These are phyloP conservation scores for Cherax quadricarinatus DNA, from an alignment of 1,140 invertebrate genomes.

Conservation along the genomic window DNA sequence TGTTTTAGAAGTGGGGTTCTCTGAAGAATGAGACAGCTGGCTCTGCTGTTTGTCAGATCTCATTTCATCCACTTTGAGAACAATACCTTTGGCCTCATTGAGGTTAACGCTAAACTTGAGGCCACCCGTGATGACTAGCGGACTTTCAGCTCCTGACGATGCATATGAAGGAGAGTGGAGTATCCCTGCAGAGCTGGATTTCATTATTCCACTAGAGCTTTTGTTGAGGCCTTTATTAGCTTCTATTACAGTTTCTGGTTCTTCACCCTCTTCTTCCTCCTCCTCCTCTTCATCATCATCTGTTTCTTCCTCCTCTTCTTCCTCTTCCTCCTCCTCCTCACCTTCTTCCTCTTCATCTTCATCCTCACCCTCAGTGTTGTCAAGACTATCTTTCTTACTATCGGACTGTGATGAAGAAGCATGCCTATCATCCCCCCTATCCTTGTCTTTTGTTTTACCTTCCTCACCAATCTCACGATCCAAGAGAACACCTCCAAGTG, in stretches of 20 bases:
- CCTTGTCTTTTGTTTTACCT: neutral
- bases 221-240: neutral
- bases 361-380: neutral
- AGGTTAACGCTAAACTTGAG: constrained; percentile 68
- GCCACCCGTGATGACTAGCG: constrained; percentile 68
- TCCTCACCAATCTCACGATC: constrained; percentile 34
- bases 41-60: constrained; percentile 18
- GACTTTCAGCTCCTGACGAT: constrained; percentile 66
- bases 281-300: constrained; percentile 31
- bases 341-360: constrained; percentile 17
- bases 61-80: constrained; percentile 64
- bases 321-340: neutral
- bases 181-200: constrained; percentile 49
- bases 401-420: neutral
- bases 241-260: neutral
- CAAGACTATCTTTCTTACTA: neutral
- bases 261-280: constrained; percentile 44
- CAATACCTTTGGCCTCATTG: constrained; percentile 58
- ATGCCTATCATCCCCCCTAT: neutral
- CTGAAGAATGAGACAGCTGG: constrained; percentile 35
- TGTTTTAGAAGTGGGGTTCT: constrained; percentile 8
- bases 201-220: constrained; percentile 36
- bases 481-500: constrained; percentile 77
- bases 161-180: constrained; percentile 58
- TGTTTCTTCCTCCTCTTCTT: constrained; percentile 33